Evolutionary conservation across 2,888 invertebrate species (phyloP).

Genomic region (Drosophila setosimentum): DNA sequence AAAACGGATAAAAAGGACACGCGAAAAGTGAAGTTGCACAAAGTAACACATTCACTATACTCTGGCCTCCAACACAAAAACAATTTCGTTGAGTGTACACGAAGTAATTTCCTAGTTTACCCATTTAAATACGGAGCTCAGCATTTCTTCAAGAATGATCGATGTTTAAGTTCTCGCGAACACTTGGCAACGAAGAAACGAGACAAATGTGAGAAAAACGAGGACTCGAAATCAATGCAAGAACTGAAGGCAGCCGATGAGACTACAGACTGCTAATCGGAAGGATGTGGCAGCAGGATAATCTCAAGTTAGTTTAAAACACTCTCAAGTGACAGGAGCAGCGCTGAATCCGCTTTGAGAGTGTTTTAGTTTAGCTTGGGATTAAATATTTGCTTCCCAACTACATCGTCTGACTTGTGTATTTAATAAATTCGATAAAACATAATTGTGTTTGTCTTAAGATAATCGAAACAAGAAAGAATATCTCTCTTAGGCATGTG

Average conservation of each 20-base stretch:
- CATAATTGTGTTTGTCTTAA: conserved; percentile 6
- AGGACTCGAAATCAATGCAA: neutral
- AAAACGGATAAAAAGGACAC: neutral
- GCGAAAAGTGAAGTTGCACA: neutral
- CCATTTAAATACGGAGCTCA: neutral
- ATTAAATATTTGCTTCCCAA: neutral
- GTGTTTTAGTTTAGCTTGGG: conserved; percentile 31
- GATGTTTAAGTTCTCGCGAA: neutral
- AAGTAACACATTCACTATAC: neutral
- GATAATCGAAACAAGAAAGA: neutral
- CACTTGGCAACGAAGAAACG: neutral
- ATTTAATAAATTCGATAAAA: conserved; percentile 12
- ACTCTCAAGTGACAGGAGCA: conserved; percentile 4
- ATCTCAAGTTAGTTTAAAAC: conserved; percentile 27
- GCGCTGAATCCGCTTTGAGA: neutral
- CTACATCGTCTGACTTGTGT: neutral
- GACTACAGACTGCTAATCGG: neutral
- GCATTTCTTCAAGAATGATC: neutral
- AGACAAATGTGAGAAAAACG: neutral
- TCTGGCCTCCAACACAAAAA: neutral
- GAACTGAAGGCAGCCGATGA: neutral
- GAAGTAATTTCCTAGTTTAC: neutral
- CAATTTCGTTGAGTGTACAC: neutral
- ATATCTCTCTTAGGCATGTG: accelerated
- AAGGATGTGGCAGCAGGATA: neutral